Evolutionary conservation across 2,888 invertebrate species (phyloP), one percentile per base, ranked within the genome.

Genomic region (Agriopis leucophaearia): DNA sequence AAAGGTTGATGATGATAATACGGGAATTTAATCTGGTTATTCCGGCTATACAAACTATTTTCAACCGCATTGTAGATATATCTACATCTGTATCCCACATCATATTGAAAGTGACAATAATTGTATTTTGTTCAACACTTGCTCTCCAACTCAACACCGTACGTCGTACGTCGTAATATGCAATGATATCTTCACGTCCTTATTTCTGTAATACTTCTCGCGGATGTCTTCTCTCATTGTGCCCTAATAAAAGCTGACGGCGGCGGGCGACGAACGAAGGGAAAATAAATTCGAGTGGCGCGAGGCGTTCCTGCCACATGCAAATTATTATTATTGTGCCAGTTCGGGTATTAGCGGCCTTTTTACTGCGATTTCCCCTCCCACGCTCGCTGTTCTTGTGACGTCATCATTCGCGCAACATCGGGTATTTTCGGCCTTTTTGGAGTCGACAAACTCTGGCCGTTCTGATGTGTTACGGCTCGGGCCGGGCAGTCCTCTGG

Each of bases 241-340:
- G 55, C 66, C 62, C 80, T 72, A 81, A 83, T 83, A 84, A 83
- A 80, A 78, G 77, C 77, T 77, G 76, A 74, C 58, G 77, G 78
- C 55, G 50, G 62, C 52, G 54, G 76, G 80, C 58, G 74, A 35
- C 71, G 77, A 76, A 70, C 70, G 77, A 76, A 74, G 78, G 78
- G 81, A 79, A 79, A 80, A 85, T 85, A 84, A 85, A 85, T 84
- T 81, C 79, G 81, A 79, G 27, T 27, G 51, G 79, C 56, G 61
- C 40, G 52, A 76, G 81, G 83, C 84, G 81, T 83, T 85, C 83
- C 63, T 81, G 85, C 81, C 85, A 85, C 84, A 88, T 87, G 87
- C 88, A 88, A 87, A 88, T 88, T 87, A 88, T 88, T 87, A 86
- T 88, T 87, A 87, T 88, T 87, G 86, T 84, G 84, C 85, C 83